phyloP scores from a whole-genome alignment of 2,888 invertebrate species.

The Pachliopta kotzebuea region DNA sequence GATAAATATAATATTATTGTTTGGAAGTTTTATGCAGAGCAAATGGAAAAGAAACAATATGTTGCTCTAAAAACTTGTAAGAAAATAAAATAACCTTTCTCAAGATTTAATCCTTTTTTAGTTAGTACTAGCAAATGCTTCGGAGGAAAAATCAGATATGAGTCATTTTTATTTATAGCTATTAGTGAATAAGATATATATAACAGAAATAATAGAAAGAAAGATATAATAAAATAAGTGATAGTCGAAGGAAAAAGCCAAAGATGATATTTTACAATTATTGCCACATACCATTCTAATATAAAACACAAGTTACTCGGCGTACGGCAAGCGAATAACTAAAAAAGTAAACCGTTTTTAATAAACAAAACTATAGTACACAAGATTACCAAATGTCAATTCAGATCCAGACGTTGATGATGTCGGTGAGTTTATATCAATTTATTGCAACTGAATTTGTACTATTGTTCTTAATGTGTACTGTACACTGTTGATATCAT shows the following conservation, averaged over 20 bases:
- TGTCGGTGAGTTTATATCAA: background rate
- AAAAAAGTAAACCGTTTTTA: conserved; percentile 15
- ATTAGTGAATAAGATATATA: too few species aligned
- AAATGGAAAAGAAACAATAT: background rate
- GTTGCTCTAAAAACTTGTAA: background rate
- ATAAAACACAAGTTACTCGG: conserved; percentile 2
- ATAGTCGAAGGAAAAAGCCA: background rate
- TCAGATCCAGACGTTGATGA: conserved; percentile 23
- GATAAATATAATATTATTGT: background rate
- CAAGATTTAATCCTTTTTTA: background rate
- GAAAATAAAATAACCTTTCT: background rate
- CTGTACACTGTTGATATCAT: too few species aligned
- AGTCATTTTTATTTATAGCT: background rate
- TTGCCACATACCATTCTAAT: conserved; percentile 21
- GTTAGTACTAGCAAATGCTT: background rate
- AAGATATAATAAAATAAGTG: too few species aligned
- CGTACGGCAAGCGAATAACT: conserved; percentile 26
- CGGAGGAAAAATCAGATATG: background rate
- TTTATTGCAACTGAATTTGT: too few species aligned
- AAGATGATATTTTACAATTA: background rate
- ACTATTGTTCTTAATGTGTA: background rate
- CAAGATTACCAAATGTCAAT: conserved; percentile 21
- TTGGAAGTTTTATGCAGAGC: background rate
- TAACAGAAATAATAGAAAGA: too few species aligned
- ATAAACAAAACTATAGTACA: conserved; percentile 16